Evolutionary conservation across 2,888 invertebrate genomes (phyloP).

Genomic region (Drosophila quinaria): DNA sequence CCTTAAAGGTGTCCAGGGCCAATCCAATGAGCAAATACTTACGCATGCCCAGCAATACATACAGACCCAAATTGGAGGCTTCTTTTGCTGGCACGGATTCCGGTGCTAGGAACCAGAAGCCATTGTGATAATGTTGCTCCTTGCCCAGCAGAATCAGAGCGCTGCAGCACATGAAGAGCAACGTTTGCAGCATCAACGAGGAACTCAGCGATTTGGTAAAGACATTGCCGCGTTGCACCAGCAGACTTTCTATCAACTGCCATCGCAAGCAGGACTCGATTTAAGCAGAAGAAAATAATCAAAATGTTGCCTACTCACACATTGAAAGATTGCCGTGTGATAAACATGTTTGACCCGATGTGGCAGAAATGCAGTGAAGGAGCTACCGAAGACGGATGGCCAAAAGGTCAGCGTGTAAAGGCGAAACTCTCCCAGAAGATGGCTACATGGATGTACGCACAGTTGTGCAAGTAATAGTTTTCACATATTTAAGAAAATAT

Average conservation of each 20-base stretch:
- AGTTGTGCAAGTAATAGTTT: not conserved
- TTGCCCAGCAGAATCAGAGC: constrained; percentile 69
- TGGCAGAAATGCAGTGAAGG: constrained; percentile 40
- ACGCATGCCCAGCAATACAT: constrained; percentile 62
- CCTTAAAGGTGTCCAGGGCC: constrained; percentile 70
- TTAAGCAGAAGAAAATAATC: not conserved
- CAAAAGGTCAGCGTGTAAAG: constrained; percentile 48
- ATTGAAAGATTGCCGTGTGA: constrained; percentile 70
- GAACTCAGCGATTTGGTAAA: constrained; percentile 51
- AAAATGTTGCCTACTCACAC: constrained; percentile 63
- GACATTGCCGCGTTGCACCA: constrained; percentile 58
- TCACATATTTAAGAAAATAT: not conserved
- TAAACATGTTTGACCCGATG: constrained; percentile 60
- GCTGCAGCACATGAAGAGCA: constrained; percentile 80
- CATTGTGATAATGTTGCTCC: constrained; percentile 42
- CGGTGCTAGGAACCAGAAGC: constrained; percentile 77
- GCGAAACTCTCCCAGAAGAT: constrained; percentile 62
- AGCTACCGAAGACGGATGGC: constrained; percentile 61
- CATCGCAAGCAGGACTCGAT: not conserved
- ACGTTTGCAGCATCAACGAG: constrained; percentile 62
- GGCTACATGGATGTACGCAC: constrained; percentile 10
- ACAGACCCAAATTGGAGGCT: constrained; percentile 21
- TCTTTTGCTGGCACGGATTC: constrained; percentile 8
- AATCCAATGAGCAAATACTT: constrained; percentile 74
- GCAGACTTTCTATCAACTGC: constrained; percentile 69